phyloP scores from a whole-genome alignment of 2,888 invertebrate species.

The Drosophila algonquin region DNA sequence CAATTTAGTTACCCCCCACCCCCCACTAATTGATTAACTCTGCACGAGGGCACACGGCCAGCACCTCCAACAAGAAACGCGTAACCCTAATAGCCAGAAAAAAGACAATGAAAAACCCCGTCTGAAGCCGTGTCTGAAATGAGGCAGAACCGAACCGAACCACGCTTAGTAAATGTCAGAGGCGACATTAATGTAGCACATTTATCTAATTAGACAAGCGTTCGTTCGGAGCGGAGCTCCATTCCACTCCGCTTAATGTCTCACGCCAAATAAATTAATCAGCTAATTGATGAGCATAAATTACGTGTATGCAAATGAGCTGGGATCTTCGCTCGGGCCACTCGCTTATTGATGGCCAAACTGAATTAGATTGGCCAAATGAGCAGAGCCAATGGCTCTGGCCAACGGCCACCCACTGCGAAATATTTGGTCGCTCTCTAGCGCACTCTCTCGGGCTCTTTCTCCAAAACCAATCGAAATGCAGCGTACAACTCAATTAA shows the following conservation, averaged over 20 bases:
- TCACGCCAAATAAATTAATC: slow-evolving; percentile 77
- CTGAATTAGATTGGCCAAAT: slow-evolving; percentile 70
- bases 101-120: slow-evolving; percentile 9
- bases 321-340: slow-evolving; percentile 34
- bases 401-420: slow-evolving; percentile 41
- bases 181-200: slow-evolving; percentile 71
- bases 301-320: slow-evolving; percentile 69
- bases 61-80: slow-evolving; percentile 7
- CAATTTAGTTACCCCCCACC: slow-evolving; percentile 21
- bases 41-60: slow-evolving; percentile 4
- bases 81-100: slow-evolving; percentile 4
- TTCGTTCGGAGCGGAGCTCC: slow-evolving; percentile 20
- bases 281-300: slow-evolving; percentile 77
- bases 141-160: slow-evolving; percentile 21
- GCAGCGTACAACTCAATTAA: slow-evolving; percentile 82
- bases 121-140: not conserved
- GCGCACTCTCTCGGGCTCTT: not conserved
- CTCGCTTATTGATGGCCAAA: slow-evolving; percentile 63
- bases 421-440: slow-evolving; percentile 1
- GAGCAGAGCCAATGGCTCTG: slow-evolving; percentile 12
- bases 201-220: slow-evolving; percentile 80
- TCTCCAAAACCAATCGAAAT: slow-evolving; percentile 15
- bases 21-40: slow-evolving; percentile 24
- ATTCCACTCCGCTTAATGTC: slow-evolving; percentile 32
- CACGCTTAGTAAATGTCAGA: slow-evolving; percentile 70